These are phyloP conservation scores for Tichodroma muraria DNA, from an alignment of 2,113 vertebrate species.

Conservation along the genomic window DNA sequence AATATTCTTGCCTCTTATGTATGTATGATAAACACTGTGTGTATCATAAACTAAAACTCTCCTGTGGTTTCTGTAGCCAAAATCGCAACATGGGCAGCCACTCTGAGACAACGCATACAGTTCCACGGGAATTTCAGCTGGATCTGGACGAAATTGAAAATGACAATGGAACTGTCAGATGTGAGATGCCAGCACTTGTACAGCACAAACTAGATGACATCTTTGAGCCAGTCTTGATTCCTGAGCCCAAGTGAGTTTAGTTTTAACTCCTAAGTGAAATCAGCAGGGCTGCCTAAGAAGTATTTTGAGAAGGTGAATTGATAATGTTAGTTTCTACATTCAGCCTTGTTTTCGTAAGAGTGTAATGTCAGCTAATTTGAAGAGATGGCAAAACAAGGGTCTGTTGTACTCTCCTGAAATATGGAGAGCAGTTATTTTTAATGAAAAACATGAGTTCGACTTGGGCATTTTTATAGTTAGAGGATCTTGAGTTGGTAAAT, in stretches of 20 bases:
- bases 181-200: conserved; percentile 93
- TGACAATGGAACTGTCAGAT: conserved; percentile 82
- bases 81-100: conserved; percentile 84
- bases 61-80: conserved; percentile 77
- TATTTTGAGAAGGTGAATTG: neutral
- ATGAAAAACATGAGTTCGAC: neutral
- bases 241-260: conserved; percentile 87
- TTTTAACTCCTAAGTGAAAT: neutral
- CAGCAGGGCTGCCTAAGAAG: neutral
- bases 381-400: neutral
- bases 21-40: neutral
- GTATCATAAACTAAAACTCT: neutral
- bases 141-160: conserved; percentile 97
- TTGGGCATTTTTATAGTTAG: neutral
- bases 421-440: neutral
- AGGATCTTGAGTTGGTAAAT: neutral
- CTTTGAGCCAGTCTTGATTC: conserved; percentile 92
- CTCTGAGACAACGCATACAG: conserved; percentile 77
- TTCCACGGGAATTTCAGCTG: conserved; percentile 93
- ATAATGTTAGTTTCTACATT: neutral
- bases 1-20: neutral
- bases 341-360: neutral
- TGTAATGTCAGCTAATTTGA: neutral
- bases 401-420: neutral
- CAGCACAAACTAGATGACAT: conserved; percentile 97